Evolutionary conservation across 2,797 vertebrate genomes (phyloP).

Genomic region (Falco concolor): DNA sequence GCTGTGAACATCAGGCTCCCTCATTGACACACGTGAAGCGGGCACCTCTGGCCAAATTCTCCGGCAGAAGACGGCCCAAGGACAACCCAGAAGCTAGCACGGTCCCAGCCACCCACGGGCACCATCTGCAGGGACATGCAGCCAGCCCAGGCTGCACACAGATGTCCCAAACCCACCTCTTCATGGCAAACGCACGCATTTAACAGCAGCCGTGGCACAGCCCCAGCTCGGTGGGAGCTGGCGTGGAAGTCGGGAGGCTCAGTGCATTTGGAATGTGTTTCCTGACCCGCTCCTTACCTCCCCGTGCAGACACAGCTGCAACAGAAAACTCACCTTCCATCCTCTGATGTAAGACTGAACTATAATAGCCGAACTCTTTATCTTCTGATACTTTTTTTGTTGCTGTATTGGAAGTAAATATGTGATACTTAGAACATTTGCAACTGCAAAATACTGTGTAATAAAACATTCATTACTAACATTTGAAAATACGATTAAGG

Average conservation of each 20-base stretch:
- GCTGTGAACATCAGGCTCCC: not conserved
- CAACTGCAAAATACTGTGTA: not conserved
- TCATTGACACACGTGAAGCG: not conserved
- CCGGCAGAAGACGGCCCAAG: not conserved
- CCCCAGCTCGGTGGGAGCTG: not conserved
- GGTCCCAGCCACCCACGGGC: not conserved
- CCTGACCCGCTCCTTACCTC: not conserved
- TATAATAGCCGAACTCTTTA: conserved; percentile 85
- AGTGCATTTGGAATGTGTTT: not conserved
- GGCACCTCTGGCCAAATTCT: not conserved
- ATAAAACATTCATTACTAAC: not conserved
- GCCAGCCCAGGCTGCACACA: not conserved
- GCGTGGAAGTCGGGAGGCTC: not conserved
- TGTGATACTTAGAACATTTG: not conserved
- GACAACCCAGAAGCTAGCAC: not conserved
- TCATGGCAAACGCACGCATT: fast-evolving
- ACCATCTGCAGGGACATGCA: fast-evolving
- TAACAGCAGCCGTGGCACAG: not conserved
- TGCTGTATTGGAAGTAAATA: conserved; percentile 78
- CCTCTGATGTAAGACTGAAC: conserved; percentile 94
- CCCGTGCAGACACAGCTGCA: fast-evolving
- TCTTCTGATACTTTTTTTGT: conserved; percentile 89
- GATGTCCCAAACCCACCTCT: not conserved
- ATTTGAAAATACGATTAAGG: not conserved
- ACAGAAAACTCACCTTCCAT: conserved; percentile 87